Evolutionary conservation across 2,888 invertebrate genomes (phyloP), one percentile per base, ranked within the genome.

Genomic region (Euspilapteryx auroguttella): DNA sequence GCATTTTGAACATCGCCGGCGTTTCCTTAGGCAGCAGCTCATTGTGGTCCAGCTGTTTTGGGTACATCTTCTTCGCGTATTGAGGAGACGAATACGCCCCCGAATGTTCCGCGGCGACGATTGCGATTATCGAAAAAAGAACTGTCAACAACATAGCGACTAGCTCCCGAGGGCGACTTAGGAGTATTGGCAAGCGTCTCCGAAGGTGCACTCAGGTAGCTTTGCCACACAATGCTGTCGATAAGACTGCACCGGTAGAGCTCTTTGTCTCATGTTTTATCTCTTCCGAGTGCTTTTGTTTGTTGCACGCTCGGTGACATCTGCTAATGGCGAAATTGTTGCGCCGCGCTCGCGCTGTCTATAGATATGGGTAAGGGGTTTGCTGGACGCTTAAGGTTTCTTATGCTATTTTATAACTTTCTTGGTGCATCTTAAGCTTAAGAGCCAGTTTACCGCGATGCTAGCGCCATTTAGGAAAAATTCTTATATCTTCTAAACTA

Each of bases 81-180:
- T 77, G 77, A 0, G 77, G 77, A 0, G 77, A 76, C 0, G 77
- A 76, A 27, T 77, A 77, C 2, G 77, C 77, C n/a, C 77, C 76
- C 1, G 59, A 52, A 44, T 77, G 77, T 33, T 75, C 68, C 0
- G 57, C 52, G 5, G 50, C 32, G 9, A 39, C 26, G 24, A 17
- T 20, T 12, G 14, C 40, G 3, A 57, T 12, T 11, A 47, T 29
- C 21, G 37, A 34, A 41, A 41, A 45, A n/a, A n/a, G n/a, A n/a
- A n/a, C n/a, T n/a, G n/a, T n/a, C n/a, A n/a, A n/a, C n/a, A n/a
- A n/a, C n/a, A n/a, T n/a, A n/a, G n/a, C n/a, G n/a, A n/a, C n/a
- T n/a, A n/a, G n/a, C n/a, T n/a, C n/a, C n/a, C n/a, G n/a, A n/a
- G n/a, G n/a, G n/a, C n/a, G n/a, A n/a, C n/a, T 31, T 37, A 37